phyloP scores from a whole-genome alignment of 2,113 vertebrate species.

The Toxotes chatareus region DNA sequence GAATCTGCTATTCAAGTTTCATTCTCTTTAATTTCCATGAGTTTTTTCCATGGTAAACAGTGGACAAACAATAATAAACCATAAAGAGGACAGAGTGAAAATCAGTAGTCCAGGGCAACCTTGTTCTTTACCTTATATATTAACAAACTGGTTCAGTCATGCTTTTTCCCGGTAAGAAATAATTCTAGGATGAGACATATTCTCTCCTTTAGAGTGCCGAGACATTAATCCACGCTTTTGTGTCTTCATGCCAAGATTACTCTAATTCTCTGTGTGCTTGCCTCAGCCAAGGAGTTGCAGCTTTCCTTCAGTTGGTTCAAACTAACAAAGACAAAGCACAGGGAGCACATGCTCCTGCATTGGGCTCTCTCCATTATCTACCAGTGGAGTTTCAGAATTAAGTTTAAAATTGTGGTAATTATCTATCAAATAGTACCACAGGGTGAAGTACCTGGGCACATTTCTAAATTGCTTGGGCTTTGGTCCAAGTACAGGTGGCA shows the following conservation, averaged over 20 bases:
- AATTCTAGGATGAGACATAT: conserved; percentile 5
- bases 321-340: conserved; percentile 15
- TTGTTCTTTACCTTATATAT: not conserved
- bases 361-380: conserved; percentile 23
- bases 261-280: conserved; percentile 32
- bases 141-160: conserved; percentile 23
- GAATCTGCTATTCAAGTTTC: not conserved
- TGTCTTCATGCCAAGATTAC: conserved; percentile 32
- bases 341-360: not conserved
- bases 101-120: not conserved
- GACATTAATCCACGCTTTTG: conserved; percentile 30
- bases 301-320: conserved; percentile 12
- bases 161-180: conserved; percentile 10
- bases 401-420: conserved; percentile 26
- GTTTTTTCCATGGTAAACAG: not conserved
- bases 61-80: too few relatives aligned
- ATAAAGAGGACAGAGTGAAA: not conserved
- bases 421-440: not conserved
- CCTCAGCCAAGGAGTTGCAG: conserved; percentile 23
- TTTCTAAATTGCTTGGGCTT: conserved; percentile 3
- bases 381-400: conserved; percentile 9
- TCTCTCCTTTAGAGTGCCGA: conserved; percentile 21
- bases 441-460: not conserved
- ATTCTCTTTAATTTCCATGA: too few relatives aligned
- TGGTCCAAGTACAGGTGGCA: not conserved